Percentiles rank a stretch among this genome's conserved stretches.
Conservation (phyloP, 2,113 vertebrate species). For the Pollachius pollachius region DNA sequence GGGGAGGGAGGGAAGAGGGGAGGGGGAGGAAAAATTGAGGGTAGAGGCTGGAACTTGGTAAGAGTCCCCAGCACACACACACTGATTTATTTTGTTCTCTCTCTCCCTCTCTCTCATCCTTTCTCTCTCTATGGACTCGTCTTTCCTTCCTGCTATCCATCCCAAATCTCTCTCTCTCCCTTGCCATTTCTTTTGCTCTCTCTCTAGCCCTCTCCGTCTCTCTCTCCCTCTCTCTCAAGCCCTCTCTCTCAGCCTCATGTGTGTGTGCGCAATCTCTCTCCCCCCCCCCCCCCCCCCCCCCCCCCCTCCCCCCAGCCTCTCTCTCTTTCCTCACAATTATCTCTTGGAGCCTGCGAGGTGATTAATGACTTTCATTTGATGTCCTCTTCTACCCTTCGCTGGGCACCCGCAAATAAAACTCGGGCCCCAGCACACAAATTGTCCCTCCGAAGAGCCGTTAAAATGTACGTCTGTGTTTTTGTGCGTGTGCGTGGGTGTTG, state of each 20-base stretch:
- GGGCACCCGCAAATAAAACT: constrained; percentile 77
- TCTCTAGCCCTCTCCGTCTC: too few relatives aligned
- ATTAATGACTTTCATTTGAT: constrained; percentile 84
- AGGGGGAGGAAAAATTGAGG: constrained; percentile 50
- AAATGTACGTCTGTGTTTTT: constrained; percentile 41
- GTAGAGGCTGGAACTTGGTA: constrained; percentile 43
- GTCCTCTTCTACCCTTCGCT: constrained; percentile 72
- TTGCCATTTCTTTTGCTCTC: background rate
- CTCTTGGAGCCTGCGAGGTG: constrained; percentile 77
- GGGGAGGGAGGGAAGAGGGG: constrained; percentile 7
- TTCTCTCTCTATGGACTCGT: constrained; percentile 33
- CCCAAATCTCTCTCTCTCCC: constrained; percentile 29
- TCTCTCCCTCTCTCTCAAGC: too few relatives aligned
- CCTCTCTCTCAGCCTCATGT: too few relatives aligned
- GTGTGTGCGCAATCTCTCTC: too few relatives aligned
- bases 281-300: background rate
- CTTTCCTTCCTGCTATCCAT: constrained; percentile 5
- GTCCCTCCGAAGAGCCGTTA: constrained; percentile 80
- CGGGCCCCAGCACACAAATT: constrained; percentile 72
- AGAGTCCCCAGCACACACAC: constrained; percentile 52
- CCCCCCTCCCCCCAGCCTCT: constrained; percentile 20
- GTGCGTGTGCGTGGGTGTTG: too few relatives aligned
- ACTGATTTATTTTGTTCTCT: constrained; percentile 71
- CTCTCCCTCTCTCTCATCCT: constrained; percentile 41
- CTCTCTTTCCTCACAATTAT: constrained; percentile 75